phyloP scores from a whole-genome alignment of 2,888 invertebrate species.

The Phanerotoma sp. region DNA sequence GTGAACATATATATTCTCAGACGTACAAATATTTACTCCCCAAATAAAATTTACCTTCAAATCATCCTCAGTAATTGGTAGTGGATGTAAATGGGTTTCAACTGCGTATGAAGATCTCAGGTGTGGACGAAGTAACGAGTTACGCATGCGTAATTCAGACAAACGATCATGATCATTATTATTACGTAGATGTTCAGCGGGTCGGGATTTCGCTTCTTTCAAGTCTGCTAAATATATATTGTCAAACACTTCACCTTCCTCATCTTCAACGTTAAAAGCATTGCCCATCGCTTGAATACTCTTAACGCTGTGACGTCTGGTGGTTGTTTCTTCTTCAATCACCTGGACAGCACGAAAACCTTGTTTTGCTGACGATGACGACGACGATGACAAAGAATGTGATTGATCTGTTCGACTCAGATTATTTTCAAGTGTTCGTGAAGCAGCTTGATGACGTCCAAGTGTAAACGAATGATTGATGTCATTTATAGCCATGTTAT shows the following conservation, averaged over 20 bases:
- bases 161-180: constrained; percentile 58
- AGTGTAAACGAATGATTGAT: constrained; percentile 8
- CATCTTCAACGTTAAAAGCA: constrained; percentile 66
- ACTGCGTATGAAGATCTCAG: constrained; percentile 83
- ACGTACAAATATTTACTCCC: no score
- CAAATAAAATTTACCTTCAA: constrained; percentile 62
- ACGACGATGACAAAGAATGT: no score
- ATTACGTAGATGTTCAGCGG: no score
- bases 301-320: constrained; percentile 46
- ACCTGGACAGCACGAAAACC: constrained; percentile 34
- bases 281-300: constrained; percentile 54
- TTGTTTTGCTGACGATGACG: constrained; percentile 19
- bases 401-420: no score
- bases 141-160: constrained; percentile 75
- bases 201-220: constrained; percentile 61
- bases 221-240: constrained; percentile 69
- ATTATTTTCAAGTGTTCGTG: constrained; percentile 43
- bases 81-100: constrained; percentile 70
- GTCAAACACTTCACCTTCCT: constrained; percentile 82
- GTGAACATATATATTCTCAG: no score
- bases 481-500: constrained; percentile 16
- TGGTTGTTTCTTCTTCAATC: constrained; percentile 43
- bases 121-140: constrained; percentile 82
- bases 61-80: constrained; percentile 65
- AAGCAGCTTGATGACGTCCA: constrained; percentile 34